Conservation (phyloP, 1,140 invertebrate genomes). For the Teleogryllus occipitalis region DNA sequence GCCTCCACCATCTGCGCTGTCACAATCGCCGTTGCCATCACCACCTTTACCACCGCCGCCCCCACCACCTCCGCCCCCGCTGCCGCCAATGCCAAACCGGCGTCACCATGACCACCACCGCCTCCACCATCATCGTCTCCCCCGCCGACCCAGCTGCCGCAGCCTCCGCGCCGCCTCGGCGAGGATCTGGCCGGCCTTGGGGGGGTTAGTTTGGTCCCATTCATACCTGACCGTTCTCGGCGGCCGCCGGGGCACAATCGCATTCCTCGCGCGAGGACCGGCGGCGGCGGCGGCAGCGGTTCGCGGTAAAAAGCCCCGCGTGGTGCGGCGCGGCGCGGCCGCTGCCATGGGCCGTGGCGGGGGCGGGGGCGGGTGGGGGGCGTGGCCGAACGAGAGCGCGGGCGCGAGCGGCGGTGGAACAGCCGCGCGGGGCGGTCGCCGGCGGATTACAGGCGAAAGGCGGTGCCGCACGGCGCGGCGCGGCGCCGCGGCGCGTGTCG, state of each 20-base stretch:
- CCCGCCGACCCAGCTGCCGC: too few relatives aligned
- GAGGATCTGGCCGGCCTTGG: neutral
- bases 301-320: neutral
- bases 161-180: neutral
- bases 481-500: too few relatives aligned
- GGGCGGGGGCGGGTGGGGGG: too few relatives aligned
- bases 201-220: neutral
- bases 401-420: neutral
- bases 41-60: too few relatives aligned
- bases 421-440: too few relatives aligned
- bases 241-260: neutral
- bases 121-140: neutral
- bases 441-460: neutral
- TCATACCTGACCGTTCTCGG: neutral
- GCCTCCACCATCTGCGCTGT: too few relatives aligned
- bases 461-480: neutral
- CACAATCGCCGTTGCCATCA: too few relatives aligned
- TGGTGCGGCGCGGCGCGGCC: too few relatives aligned
- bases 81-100: too few relatives aligned
- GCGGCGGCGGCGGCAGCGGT: neutral
- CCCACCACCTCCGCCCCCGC: too few relatives aligned
- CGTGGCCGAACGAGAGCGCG: neutral
- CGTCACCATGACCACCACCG: too few relatives aligned
- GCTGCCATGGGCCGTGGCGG: neutral
- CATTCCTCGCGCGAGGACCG: neutral